phyloP scores from a whole-genome alignment of 2,797 vertebrate species.

The Ataeniobius toweri region DNA sequence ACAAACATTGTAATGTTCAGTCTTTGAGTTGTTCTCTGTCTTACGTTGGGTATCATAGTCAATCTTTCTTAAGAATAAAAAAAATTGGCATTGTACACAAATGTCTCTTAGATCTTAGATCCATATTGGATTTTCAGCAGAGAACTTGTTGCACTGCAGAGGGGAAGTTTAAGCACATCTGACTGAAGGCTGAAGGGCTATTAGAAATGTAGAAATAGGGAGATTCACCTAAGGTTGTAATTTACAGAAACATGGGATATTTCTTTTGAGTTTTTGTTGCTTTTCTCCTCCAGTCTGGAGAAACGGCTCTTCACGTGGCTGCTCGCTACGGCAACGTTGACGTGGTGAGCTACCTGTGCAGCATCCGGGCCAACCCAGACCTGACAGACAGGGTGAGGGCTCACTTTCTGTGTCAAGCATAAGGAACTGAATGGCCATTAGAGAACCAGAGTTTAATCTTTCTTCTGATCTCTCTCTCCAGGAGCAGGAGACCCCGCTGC shows the following conservation, averaged over 20 bases:
- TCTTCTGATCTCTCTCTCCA: conserved; percentile 43
- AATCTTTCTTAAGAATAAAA: no score
- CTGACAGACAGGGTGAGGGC: conserved; percentile 90
- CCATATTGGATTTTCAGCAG: not conserved
- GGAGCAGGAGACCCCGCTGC: conserved; percentile 95
- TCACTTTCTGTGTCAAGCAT: rapidly evolving
- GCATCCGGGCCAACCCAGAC: conserved; percentile 88
- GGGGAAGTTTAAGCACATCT: not conserved
- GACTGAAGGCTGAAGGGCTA: no score
- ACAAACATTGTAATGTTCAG: no score
- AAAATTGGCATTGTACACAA: not conserved
- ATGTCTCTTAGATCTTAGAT: not conserved
- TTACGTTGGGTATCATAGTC: no score
- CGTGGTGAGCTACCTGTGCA: conserved; percentile 93
- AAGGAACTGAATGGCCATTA: rapidly evolving
- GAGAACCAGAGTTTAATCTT: not conserved
- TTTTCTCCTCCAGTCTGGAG: conserved; percentile 86
- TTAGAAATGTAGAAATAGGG: no score
- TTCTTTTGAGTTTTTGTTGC: conserved; percentile 1
- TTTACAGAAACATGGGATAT: not conserved
- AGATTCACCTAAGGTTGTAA: not conserved
- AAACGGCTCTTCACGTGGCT: conserved; percentile 94
- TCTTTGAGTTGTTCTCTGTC: no score
- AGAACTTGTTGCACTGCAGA: not conserved
- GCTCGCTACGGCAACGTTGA: conserved; percentile 95